These are phyloP conservation scores for Setipinna tenuifilis DNA, from an alignment of 2,797 vertebrate species.

Conservation along the genomic window DNA sequence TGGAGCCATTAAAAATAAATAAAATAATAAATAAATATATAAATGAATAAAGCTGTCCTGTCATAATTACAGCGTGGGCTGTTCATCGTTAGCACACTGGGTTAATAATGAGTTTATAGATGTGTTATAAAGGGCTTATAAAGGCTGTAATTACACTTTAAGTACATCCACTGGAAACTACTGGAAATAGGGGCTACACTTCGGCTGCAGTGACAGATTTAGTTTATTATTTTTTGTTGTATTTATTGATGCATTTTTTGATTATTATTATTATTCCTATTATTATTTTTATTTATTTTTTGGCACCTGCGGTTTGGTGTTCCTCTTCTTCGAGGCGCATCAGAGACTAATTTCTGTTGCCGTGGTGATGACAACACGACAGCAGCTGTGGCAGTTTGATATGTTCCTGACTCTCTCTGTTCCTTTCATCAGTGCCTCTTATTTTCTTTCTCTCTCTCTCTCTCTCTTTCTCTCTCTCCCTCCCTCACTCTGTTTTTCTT, in stretches of 20 bases:
- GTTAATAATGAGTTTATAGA: neutral
- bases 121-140: neutral
- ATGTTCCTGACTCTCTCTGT: neutral
- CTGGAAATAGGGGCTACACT: too few species aligned
- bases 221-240: too few species aligned
- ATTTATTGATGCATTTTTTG: too few species aligned
- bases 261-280: too few species aligned
- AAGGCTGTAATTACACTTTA: neutral
- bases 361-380: neutral
- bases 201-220: neutral
- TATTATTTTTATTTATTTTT: neutral
- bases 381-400: constrained; percentile 3
- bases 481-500: neutral
- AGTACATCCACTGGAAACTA: too few species aligned
- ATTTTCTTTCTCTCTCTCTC: neutral
- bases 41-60: neutral
- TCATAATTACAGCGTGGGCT: neutral
- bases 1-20: too few species aligned
- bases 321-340: neutral
- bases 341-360: neutral
- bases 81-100: too few species aligned
- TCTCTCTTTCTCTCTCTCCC: neutral
- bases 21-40: too few species aligned
- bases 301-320: neutral
- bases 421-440: neutral